Conservation (phyloP, 2,888 invertebrate genomes). For the Melieria crassipennis region DNA sequence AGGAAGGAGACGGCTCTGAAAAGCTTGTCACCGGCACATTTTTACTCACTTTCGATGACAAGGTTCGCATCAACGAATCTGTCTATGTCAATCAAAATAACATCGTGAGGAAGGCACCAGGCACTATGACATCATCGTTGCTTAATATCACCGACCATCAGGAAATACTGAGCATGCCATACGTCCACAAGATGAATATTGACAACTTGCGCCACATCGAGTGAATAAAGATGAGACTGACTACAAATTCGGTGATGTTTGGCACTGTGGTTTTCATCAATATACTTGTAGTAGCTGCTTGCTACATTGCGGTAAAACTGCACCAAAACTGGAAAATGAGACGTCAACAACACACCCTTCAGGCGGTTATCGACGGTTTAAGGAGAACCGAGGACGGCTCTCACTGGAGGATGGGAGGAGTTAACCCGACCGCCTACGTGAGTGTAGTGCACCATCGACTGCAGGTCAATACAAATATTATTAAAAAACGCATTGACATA, state of each 20-base stretch:
- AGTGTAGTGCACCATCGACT: too few species aligned
- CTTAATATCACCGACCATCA: slow-evolving; percentile 38
- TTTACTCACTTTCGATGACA: slow-evolving; percentile 30
- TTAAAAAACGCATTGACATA: too few species aligned
- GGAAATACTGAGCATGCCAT: slow-evolving; percentile 36
- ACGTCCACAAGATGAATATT: slow-evolving; percentile 31
- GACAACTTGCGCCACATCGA: slow-evolving; percentile 33
- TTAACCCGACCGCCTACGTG: too few species aligned
- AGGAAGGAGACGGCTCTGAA: neutral
- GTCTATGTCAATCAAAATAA: slow-evolving; percentile 26
- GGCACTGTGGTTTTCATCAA: neutral
- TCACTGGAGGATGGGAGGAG: too few species aligned
- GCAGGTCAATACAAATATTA: too few species aligned
- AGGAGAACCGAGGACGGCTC: too few species aligned
- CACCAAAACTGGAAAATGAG: too few species aligned
- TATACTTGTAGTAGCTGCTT: too few species aligned
- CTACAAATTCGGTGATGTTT: slow-evolving; percentile 5
- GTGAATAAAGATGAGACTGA: slow-evolving; percentile 22
- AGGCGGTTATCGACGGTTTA: too few species aligned
- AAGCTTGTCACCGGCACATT: slow-evolving; percentile 22
- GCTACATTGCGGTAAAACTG: too few species aligned
- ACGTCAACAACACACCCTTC: too few species aligned
- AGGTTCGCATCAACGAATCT: slow-evolving; percentile 32
- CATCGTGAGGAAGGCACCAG: slow-evolving; percentile 17
- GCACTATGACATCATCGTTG: slow-evolving; percentile 9